phyloP scores from a whole-genome alignment of 2,888 invertebrate species.

The Hydriomena furcata region DNA sequence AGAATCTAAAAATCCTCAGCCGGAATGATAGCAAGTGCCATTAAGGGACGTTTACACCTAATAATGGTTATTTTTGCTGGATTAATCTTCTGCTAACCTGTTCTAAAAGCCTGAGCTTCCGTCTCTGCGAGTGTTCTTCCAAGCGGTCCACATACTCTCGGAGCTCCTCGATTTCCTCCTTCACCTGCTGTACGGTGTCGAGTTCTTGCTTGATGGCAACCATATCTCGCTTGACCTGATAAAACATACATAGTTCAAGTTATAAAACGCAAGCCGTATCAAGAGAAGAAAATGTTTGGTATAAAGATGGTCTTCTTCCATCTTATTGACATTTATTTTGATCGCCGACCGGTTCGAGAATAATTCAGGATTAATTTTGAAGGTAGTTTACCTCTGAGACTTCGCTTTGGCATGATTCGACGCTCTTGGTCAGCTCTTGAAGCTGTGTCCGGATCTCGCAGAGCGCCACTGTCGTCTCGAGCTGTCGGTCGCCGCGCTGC shows the following conservation, averaged over 20 bases:
- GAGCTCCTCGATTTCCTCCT: conserved; percentile 96
- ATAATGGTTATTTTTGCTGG: no score
- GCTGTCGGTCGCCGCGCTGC: conserved; percentile 94
- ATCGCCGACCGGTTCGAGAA: not conserved
- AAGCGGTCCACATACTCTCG: conserved; percentile 95
- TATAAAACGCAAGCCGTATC: not conserved
- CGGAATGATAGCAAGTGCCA: no score
- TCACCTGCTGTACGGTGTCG: conserved; percentile 97
- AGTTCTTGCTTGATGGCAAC: conserved; percentile 97
- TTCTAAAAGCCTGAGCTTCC: conserved; percentile 95
- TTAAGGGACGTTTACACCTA: no score
- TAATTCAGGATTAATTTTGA: no score
- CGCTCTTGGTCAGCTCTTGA: conserved; percentile 96
- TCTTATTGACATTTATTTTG: not conserved
- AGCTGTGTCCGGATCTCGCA: conserved; percentile 96
- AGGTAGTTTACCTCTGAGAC: conserved; percentile 88
- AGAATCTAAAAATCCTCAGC: no score
- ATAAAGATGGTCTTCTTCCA: no score
- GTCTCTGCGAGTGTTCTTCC: conserved; percentile 95
- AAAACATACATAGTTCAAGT: conserved; percentile 1
- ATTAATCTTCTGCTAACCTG: conserved; percentile 86
- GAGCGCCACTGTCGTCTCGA: conserved; percentile 96
- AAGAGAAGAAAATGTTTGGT: not conserved
- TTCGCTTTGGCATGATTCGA: conserved; percentile 97
- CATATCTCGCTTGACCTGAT: conserved; percentile 95